These are phyloP conservation scores for Turdus rufiventris DNA, from an alignment of 2,113 vertebrate genomes.

Conservation along the genomic window DNA sequence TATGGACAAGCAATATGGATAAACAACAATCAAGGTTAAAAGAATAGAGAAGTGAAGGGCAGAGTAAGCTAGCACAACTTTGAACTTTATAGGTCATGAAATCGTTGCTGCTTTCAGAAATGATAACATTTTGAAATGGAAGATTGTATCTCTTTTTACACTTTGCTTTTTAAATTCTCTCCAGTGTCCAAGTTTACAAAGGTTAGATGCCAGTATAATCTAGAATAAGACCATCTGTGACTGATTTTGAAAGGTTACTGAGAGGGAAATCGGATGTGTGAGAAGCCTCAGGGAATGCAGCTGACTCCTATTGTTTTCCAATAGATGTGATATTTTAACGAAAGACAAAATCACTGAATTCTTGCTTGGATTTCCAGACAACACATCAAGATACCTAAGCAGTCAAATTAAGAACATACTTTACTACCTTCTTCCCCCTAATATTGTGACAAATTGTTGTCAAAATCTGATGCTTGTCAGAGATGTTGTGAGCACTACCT, in stretches of 20 bases:
- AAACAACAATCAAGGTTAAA: not conserved
- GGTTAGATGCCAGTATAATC: conserved; percentile 65
- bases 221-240: conserved; percentile 63
- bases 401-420: not conserved
- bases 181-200: conserved; percentile 63
- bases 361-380: not conserved
- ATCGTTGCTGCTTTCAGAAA: conserved; percentile 18
- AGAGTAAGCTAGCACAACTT: not conserved
- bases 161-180: conserved; percentile 45
- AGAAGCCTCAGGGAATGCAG: conserved; percentile 2
- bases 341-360: not conserved
- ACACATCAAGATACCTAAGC: not conserved
- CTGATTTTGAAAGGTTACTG: conserved; percentile 69
- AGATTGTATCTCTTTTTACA: conserved; percentile 54
- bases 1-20: not conserved
- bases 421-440: not conserved
- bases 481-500: not conserved
- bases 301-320: conserved; percentile 9
- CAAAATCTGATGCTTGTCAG: not conserved
- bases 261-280: conserved; percentile 1
- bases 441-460: not conserved
- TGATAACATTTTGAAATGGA: conserved; percentile 47
- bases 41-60: not conserved
- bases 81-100: conserved; percentile 64
- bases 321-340: not conserved